Percentiles rank a stretch among this genome's conserved stretches.
Evolutionary conservation across 2,797 vertebrate species (phyloP).

Genomic region (Glyptemys insculpta): DNA sequence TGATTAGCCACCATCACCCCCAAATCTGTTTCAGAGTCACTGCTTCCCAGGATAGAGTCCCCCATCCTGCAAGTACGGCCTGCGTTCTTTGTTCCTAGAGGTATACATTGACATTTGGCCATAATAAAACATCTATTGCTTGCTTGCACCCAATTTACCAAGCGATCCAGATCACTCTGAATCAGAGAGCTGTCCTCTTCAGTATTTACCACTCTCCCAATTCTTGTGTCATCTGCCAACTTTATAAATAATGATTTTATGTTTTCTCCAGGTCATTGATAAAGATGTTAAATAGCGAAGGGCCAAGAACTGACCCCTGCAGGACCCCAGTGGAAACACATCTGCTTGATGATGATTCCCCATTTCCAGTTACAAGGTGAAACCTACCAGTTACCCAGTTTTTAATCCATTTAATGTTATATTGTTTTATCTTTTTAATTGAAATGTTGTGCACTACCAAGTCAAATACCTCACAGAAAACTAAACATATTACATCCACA

Average conservation of each 20-base stretch:
- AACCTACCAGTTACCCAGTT: not conserved
- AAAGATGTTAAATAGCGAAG: too few relatives aligned
- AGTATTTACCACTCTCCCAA: not conserved
- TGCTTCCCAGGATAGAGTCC: not conserved
- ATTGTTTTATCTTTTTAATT: not conserved
- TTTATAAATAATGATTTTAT: too few relatives aligned
- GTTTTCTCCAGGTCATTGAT: too few relatives aligned
- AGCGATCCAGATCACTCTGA: not conserved
- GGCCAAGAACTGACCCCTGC: too few relatives aligned
- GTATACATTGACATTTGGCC: not conserved
- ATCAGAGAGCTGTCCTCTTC: not conserved
- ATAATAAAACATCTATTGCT: not conserved
- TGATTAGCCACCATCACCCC: not conserved
- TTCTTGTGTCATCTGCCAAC: too few relatives aligned
- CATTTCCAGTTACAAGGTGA: not conserved
- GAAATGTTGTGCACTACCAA: not conserved
- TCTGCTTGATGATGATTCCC: not conserved
- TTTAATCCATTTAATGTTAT: not conserved
- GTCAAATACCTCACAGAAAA: not conserved
- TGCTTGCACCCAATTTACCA: not conserved
- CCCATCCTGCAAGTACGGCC: not conserved
- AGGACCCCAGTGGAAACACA: not conserved
- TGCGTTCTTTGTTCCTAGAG: not conserved
- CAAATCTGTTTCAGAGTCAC: not conserved
- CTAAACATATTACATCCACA: not conserved